Percentiles rank a stretch among this genome's conserved stretches.
Evolutionary conservation across 2,113 vertebrate genomes (phyloP).

Genomic region (Agapornis roseicollis): DNA sequence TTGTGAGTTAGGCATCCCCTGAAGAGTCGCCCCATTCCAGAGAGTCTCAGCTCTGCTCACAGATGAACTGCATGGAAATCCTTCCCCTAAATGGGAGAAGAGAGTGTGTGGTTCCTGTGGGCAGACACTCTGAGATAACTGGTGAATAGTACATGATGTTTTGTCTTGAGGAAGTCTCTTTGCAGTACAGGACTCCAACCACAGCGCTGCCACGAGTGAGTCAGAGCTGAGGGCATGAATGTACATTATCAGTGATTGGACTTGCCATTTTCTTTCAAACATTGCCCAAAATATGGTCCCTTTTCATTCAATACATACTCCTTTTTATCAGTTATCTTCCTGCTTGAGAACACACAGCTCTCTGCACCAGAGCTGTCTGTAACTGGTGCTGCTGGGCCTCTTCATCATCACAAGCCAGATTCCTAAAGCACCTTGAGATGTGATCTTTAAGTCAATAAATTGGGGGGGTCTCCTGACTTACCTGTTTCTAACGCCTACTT

Average conservation of each 20-base stretch:
- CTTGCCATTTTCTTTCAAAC: not conserved
- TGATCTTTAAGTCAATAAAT: not conserved
- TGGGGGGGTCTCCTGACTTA: not conserved
- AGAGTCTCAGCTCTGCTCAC: not conserved
- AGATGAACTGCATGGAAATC: not conserved
- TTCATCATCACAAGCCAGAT: not conserved
- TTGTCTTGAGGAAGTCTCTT: not conserved
- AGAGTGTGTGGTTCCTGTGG: not conserved
- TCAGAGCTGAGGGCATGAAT: not conserved
- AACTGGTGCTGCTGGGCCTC: not conserved
- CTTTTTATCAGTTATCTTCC: not conserved
- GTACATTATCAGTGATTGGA: not conserved
- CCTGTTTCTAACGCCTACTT: not conserved
- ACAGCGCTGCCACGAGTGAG: not conserved
- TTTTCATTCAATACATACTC: not conserved
- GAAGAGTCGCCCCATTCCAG: not conserved
- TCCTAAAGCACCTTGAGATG: not conserved
- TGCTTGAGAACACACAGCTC: not conserved
- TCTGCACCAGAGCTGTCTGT: not conserved
- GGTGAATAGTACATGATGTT: constrained; percentile 23
- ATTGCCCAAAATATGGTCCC: not conserved
- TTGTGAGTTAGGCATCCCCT: not conserved
- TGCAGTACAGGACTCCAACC: not conserved
- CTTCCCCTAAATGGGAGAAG: constrained; percentile 16
- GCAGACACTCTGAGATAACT: not conserved